phyloP scores from a whole-genome alignment of 2,113 vertebrate genomes.

The Rhinopomastus cyanomelas region DNA sequence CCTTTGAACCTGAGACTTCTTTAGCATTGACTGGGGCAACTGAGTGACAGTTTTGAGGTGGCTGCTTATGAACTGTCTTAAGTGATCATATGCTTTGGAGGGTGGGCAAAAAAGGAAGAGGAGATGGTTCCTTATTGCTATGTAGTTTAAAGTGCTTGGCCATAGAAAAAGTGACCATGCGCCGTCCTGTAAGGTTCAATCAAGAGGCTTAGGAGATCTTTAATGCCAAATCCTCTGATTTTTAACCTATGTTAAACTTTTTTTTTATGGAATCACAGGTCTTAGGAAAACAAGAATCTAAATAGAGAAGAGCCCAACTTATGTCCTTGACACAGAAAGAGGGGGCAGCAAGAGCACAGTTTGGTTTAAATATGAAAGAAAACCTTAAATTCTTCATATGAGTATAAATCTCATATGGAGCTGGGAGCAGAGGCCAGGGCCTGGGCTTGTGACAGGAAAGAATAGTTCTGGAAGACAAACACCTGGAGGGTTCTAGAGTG shows the following conservation, averaged over 20 bases:
- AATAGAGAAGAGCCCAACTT: not conserved
- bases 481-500: not conserved
- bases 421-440: not conserved
- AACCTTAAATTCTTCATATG: not conserved
- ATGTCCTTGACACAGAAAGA: too few relatives aligned
- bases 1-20: not conserved
- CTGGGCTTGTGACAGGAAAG: not conserved
- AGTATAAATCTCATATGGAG: not conserved
- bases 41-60: not conserved
- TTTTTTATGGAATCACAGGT: rapidly evolving
- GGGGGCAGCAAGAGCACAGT: not conserved
- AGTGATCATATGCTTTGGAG: not conserved
- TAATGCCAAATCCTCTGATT: rapidly evolving
- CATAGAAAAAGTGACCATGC: not conserved
- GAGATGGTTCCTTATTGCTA: not conserved
- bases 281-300: not conserved
- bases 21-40: not conserved
- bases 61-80: not conserved
- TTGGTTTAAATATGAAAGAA: not conserved
- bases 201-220: not conserved
- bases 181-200: not conserved
- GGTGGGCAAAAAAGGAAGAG: not conserved
- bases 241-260: not conserved
- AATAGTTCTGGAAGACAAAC: not conserved
- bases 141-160: not conserved